phyloP scores from a whole-genome alignment of 2,113 vertebrate species.

The Mesocricetus auratus region DNA sequence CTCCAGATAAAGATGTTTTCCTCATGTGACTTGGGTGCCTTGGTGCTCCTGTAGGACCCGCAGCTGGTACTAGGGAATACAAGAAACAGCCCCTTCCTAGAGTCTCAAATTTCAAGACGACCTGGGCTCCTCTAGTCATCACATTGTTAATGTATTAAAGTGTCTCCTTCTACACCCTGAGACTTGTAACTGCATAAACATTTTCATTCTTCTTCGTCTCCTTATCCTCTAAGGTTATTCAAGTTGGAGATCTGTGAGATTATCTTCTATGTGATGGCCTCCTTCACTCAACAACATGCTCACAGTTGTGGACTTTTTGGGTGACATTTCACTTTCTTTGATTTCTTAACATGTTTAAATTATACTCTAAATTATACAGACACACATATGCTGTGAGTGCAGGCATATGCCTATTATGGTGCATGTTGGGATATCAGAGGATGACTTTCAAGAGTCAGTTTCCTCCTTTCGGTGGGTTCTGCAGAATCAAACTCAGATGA shows the following conservation, averaged over 20 bases:
- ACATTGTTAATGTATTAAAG: background rate
- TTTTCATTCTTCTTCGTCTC: background rate
- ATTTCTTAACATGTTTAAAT: background rate
- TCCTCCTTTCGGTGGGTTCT: background rate
- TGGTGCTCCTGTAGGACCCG: background rate
- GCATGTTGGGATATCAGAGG: background rate
- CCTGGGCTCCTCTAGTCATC: background rate
- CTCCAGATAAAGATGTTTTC: background rate
- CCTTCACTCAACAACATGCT: background rate
- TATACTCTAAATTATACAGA: background rate
- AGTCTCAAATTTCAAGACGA: background rate
- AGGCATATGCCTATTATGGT: too few relatives aligned
- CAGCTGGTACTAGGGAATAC: background rate
- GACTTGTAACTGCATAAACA: background rate
- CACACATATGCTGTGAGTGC: background rate
- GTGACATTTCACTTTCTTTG: background rate
- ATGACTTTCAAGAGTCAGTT: background rate
- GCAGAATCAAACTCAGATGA: background rate
- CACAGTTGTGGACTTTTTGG: too few relatives aligned
- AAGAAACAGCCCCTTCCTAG: background rate
- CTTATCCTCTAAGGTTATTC: background rate
- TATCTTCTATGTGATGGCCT: background rate
- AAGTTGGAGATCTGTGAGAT: background rate
- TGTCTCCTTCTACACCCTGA: background rate
- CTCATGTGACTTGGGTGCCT: background rate